Conservation (phyloP, 2,888 invertebrate genomes). For the Mimumesa dahlbomi region DNA sequence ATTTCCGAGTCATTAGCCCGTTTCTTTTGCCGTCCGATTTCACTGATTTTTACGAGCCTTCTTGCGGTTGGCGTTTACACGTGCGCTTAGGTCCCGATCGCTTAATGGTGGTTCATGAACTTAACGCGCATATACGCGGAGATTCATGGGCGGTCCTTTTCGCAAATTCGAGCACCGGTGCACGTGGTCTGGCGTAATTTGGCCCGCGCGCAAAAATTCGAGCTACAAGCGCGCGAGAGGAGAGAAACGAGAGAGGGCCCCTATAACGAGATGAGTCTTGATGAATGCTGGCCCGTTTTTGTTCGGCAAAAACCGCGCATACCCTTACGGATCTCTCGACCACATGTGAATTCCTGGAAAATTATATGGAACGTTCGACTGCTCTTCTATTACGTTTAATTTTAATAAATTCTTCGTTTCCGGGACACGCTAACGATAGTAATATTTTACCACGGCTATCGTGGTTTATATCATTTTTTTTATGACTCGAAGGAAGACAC, state of each 20-base stretch:
- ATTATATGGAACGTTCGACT: constrained; percentile 5
- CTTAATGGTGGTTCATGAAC: constrained; percentile 44
- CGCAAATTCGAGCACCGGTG: constrained; percentile 34
- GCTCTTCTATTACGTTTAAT: not conserved
- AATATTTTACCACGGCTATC: too few relatives aligned
- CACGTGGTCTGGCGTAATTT: constrained; percentile 54
- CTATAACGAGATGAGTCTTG: constrained; percentile 58
- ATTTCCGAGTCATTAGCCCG: not conserved
- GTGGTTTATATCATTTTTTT: too few relatives aligned
- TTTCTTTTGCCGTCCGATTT: constrained; percentile 25
- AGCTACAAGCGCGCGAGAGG: constrained; percentile 48
- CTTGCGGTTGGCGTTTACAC: constrained; percentile 13
- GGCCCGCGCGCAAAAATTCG: constrained; percentile 59
- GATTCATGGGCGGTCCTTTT: constrained; percentile 41
- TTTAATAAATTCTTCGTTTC: not conserved
- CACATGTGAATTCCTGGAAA: constrained; percentile 29
- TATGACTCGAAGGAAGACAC: too few relatives aligned
- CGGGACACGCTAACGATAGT: not conserved
- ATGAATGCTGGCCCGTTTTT: constrained; percentile 59
- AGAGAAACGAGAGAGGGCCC: constrained; percentile 32
- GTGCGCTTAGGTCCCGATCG: constrained; percentile 31
- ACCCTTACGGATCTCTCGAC: constrained; percentile 9
- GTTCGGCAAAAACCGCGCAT: constrained; percentile 20
- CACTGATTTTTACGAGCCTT: constrained; percentile 13
- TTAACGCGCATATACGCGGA: constrained; percentile 46